These are phyloP conservation scores for Epistrophe eligans DNA, from an alignment of 2,888 invertebrate species.

Conservation along the genomic window DNA sequence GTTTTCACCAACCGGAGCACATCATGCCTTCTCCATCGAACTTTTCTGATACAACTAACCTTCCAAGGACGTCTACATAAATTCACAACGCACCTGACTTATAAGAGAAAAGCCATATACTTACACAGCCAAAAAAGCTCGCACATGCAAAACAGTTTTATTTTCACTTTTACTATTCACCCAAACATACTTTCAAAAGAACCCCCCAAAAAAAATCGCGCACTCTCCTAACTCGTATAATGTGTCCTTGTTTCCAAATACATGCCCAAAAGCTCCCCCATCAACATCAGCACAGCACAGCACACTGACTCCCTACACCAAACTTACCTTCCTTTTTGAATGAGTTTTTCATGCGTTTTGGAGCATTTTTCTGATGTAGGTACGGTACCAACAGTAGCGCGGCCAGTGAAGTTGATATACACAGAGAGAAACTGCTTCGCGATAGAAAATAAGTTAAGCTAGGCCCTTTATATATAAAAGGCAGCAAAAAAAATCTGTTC, in stretches of 20 bases:
- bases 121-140: slow-evolving; percentile 58
- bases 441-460: slow-evolving; percentile 35
- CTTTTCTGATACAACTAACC: slow-evolving; percentile 57
- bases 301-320: slow-evolving; percentile 28
- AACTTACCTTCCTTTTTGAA: slow-evolving; percentile 23
- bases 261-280: slow-evolving; percentile 60
- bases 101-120: slow-evolving; percentile 30
- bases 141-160: slow-evolving; percentile 40
- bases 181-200: slow-evolving; percentile 1
- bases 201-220: slow-evolving; percentile 41
- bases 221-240: slow-evolving; percentile 61
- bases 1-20: neutral
- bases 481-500: neutral
- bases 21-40: slow-evolving; percentile 46
- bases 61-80: slow-evolving; percentile 50
- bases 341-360: slow-evolving; percentile 68
- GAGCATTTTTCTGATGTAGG: slow-evolving; percentile 48
- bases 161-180: slow-evolving; percentile 26
- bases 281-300: neutral
- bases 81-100: slow-evolving; percentile 66
- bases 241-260: slow-evolving; percentile 62
- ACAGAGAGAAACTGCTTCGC: slow-evolving; percentile 44
- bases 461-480: slow-evolving; percentile 21
- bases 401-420: neutral
- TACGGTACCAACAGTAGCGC: neutral